Percentiles rank a stretch among this genome's conserved stretches.
Evolutionary conservation across 1,140 invertebrate genomes (phyloP).

Genomic region (Camponotus floridanus): DNA sequence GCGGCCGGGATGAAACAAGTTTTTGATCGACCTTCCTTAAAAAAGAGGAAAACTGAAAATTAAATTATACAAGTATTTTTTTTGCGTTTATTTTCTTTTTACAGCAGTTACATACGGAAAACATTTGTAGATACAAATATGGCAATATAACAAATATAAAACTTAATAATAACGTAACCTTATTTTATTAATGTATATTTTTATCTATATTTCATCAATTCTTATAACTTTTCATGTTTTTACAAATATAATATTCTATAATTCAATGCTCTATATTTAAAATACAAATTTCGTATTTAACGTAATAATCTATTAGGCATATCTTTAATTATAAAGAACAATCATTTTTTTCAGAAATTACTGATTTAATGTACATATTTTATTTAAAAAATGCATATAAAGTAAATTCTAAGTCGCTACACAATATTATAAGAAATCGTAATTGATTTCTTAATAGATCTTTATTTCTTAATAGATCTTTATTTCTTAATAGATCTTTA

Average conservation of each 20-base stretch:
- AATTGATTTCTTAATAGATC: background rate
- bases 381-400: too few relatives aligned
- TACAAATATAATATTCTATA: background rate
- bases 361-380: too few relatives aligned
- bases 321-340: too few relatives aligned
- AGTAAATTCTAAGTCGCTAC: background rate
- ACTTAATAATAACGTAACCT: background rate
- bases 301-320: too few relatives aligned
- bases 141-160: slow-evolving; percentile 4
- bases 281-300: too few relatives aligned
- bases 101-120: slow-evolving; percentile 15
- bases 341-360: too few relatives aligned
- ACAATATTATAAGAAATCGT: background rate
- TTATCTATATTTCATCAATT: background rate
- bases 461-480: background rate
- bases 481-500: background rate
- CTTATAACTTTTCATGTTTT: background rate
- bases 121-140: background rate
- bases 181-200: background rate
- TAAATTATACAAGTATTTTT: slow-evolving; percentile 42
- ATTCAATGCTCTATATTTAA: too few relatives aligned
- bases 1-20: slow-evolving; percentile 98
- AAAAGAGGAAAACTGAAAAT: slow-evolving; percentile 88
- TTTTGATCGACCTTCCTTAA: slow-evolving; percentile 95
- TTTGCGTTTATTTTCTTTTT: background rate